Evolutionary conservation across 2,888 invertebrate genomes (phyloP).

Genomic region (Homarus gammarus): DNA sequence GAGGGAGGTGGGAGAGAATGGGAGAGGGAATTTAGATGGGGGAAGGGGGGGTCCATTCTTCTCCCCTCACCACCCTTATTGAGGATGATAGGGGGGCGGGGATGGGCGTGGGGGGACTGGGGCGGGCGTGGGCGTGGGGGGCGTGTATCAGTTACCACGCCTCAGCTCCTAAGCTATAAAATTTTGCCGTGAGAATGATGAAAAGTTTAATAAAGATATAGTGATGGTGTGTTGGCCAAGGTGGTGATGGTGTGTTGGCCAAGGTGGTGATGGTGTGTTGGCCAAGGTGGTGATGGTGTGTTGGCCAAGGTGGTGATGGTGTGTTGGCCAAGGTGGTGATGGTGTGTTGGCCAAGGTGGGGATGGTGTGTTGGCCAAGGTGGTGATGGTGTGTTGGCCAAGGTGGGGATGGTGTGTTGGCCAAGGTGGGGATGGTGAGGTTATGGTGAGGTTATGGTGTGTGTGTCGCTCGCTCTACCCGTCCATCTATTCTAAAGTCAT

Average conservation of each 20-base stretch:
- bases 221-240: too few relatives aligned
- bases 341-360: too few relatives aligned
- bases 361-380: background rate
- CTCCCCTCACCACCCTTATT: too few relatives aligned
- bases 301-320: too few relatives aligned
- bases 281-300: background rate
- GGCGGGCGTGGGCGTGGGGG: background rate
- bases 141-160: slow-evolving; percentile 43
- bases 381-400: background rate
- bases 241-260: background rate
- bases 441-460: background rate
- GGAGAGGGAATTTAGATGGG: too few relatives aligned
- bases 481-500: too few relatives aligned
- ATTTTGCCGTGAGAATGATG: slow-evolving; percentile 46
- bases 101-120: too few relatives aligned
- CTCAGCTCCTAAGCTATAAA: slow-evolving; percentile 50
- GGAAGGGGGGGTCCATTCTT: too few relatives aligned
- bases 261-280: too few relatives aligned
- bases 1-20: too few relatives aligned
- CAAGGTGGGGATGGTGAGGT: background rate
- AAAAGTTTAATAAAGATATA: slow-evolving; percentile 55
- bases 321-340: background rate
- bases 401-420: background rate
- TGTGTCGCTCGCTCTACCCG: too few relatives aligned
- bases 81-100: too few relatives aligned